phyloP scores from a whole-genome alignment of 2,888 invertebrate genomes.

The Schrankia costaestrigalis region DNA sequence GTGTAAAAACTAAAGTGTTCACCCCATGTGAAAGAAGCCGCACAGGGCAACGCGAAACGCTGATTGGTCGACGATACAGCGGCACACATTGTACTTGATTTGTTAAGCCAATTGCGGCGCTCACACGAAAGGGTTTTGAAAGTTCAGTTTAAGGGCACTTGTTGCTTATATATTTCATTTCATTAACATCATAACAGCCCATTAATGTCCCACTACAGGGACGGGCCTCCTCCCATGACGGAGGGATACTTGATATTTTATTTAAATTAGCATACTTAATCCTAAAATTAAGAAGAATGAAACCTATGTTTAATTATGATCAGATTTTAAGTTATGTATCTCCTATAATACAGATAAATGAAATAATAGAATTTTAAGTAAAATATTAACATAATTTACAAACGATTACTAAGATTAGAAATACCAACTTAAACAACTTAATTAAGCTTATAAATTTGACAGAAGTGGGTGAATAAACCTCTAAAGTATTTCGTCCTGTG shows the following conservation, averaged over 20 bases:
- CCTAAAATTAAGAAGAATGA: too few relatives aligned
- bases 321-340: too few relatives aligned
- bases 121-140: slow-evolving; percentile 22
- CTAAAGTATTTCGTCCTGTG: slow-evolving; percentile 65
- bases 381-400: slow-evolving; percentile 27
- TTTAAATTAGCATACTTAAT: too few relatives aligned
- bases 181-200: too few relatives aligned
- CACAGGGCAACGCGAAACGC: slow-evolving; percentile 24
- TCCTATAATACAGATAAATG: too few relatives aligned
- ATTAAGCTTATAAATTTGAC: slow-evolving; percentile 47
- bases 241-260: too few relatives aligned
- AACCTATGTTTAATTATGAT: too few relatives aligned
- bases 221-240: too few relatives aligned
- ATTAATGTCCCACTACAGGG: too few relatives aligned
- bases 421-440: slow-evolving; percentile 36
- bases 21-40: slow-evolving; percentile 42
- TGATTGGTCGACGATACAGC: slow-evolving; percentile 46
- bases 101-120: slow-evolving; percentile 29
- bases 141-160: too few relatives aligned
- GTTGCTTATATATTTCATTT: too few relatives aligned
- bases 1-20: slow-evolving; percentile 57
- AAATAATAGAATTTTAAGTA: too few relatives aligned
- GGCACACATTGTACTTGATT: slow-evolving; percentile 46
- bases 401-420: slow-evolving; percentile 30
- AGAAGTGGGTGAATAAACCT: slow-evolving; percentile 57